phyloP scores from a whole-genome alignment of 2,888 invertebrate species.

The Dryocosmus kuriphilus region DNA sequence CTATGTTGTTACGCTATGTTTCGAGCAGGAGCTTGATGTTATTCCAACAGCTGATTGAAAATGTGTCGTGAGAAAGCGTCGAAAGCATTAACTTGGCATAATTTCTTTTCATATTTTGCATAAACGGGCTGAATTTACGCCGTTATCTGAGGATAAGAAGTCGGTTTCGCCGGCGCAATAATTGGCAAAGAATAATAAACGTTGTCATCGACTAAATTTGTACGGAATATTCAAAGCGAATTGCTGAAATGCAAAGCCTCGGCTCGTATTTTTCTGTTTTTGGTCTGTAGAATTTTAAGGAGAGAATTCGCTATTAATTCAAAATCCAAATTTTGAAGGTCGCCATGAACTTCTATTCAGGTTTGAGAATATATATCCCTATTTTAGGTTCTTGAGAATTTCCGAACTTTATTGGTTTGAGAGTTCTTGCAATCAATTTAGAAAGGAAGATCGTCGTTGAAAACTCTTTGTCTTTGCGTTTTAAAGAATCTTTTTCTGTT shows the following conservation, averaged over 20 bases:
- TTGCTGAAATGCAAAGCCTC: background rate
- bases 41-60: constrained; percentile 64
- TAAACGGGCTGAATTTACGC: constrained; percentile 48
- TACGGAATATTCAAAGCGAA: constrained; percentile 6
- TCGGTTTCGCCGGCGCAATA: constrained; percentile 37
- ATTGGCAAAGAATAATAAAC: constrained; percentile 9
- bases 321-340: too few species aligned
- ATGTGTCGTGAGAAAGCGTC: constrained; percentile 55
- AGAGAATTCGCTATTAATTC: background rate
- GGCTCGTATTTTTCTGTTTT: background rate
- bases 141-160: constrained; percentile 47
- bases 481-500: background rate
- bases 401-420: too few species aligned
- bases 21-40: constrained; percentile 60
- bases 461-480: background rate
- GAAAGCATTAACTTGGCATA: constrained; percentile 54
- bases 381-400: too few species aligned
- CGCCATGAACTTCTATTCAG: too few species aligned
- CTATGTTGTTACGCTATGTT: constrained; percentile 76
- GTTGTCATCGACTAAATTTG: background rate
- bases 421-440: background rate
- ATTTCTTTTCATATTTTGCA: constrained; percentile 52
- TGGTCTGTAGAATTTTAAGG: background rate
- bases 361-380: too few species aligned
- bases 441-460: background rate